Percentiles rank a stretch among this genome's conserved stretches.
phyloP scores from a whole-genome alignment of 2,113 vertebrate species.

The Mionectes macconnelli region DNA sequence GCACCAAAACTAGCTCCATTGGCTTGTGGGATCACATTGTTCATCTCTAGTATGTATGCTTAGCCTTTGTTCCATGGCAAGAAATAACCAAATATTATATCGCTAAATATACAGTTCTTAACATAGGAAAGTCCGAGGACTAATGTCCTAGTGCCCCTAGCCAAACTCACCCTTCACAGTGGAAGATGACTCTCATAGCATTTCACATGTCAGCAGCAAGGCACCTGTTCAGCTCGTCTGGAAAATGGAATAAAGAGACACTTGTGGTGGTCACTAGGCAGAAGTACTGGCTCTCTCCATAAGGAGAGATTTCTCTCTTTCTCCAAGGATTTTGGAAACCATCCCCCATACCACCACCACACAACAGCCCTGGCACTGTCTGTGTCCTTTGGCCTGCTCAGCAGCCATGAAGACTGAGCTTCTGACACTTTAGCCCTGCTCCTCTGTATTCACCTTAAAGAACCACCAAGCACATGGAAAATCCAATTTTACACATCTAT shows the following conservation, averaged over 20 bases:
- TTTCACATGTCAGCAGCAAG: not conserved
- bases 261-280: accelerated
- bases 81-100: not conserved
- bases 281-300: not conserved
- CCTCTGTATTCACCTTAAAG: not conserved
- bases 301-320: not conserved
- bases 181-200: accelerated
- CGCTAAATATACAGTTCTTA: not conserved
- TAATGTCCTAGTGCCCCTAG: accelerated
- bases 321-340: not conserved
- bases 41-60: not conserved
- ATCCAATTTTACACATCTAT: not conserved
- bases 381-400: not conserved
- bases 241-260: not conserved
- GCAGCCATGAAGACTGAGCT: not conserved
- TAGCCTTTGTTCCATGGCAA: not conserved
- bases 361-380: not conserved
- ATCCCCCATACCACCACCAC: no score
- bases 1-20: not conserved
- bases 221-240: not conserved
- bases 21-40: not conserved
- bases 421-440: not conserved
- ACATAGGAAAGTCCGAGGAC: not conserved
- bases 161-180: accelerated
- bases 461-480: not conserved